A percentile compares a stretch with the other conserved stretches of the same genome.
Conservation (phyloP, 2,888 invertebrate species). For the Eumerus sabulonum region DNA sequence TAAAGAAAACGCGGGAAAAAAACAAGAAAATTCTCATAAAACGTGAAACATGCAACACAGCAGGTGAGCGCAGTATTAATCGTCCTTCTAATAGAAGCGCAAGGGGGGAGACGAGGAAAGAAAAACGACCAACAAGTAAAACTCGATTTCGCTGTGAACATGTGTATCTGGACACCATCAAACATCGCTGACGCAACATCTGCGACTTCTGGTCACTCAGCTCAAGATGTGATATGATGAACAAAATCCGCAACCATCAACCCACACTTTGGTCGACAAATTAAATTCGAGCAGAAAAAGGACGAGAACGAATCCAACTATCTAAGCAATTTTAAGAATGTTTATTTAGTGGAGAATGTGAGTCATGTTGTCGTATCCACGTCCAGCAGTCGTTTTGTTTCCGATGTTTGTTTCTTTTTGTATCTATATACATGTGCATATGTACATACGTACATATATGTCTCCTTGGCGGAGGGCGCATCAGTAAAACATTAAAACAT, state of each 20-base stretch:
- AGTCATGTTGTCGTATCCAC: slow-evolving; percentile 53
- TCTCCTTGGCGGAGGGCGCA: slow-evolving; percentile 42
- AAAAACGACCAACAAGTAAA: slow-evolving; percentile 22
- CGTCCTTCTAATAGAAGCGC: slow-evolving; percentile 55
- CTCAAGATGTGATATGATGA: slow-evolving; percentile 37
- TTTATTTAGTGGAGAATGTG: slow-evolving; percentile 64
- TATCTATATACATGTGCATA: neutral
- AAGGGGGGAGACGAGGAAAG: slow-evolving; percentile 1
- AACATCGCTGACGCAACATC: slow-evolving; percentile 44
- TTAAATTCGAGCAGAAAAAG: slow-evolving; percentile 18
- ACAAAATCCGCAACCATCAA: slow-evolving; percentile 53
- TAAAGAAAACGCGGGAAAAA: slow-evolving; percentile 35
- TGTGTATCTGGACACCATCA: slow-evolving; percentile 54
- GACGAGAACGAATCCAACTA: slow-evolving; percentile 24
- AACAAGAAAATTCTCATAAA: slow-evolving; percentile 48
- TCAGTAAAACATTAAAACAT: slow-evolving; percentile 70
- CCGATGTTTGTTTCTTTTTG: slow-evolving; percentile 22
- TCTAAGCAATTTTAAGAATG: slow-evolving; percentile 63
- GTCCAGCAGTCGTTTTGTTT: slow-evolving; percentile 8
- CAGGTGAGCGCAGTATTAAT: slow-evolving; percentile 62
- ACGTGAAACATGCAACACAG: slow-evolving; percentile 66
- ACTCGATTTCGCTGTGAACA: slow-evolving; percentile 57
- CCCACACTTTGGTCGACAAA: slow-evolving; percentile 53
- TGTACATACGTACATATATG: too few species aligned
- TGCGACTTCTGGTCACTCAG: slow-evolving; percentile 44